Evolutionary conservation across 2,888 invertebrate genomes (phyloP).

Genomic region (Cerastis leucographa): DNA sequence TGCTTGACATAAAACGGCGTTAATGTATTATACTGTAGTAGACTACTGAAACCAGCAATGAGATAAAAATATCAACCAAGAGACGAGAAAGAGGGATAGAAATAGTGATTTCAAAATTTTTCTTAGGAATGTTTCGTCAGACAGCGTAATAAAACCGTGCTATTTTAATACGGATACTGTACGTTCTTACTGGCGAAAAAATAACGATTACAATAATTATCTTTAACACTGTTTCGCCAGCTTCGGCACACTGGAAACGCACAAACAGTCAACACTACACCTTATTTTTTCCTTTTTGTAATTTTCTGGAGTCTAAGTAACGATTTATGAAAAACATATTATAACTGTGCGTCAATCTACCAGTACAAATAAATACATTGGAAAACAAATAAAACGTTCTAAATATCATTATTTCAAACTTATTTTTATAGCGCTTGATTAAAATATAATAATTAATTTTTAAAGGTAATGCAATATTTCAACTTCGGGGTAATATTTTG

Average conservation of each 20-base stretch:
- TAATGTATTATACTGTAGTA: neutral
- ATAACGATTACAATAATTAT: neutral
- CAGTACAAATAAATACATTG: neutral
- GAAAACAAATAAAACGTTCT: neutral
- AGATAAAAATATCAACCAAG: neutral
- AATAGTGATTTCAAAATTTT: neutral
- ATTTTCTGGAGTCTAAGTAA: neutral
- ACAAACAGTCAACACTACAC: neutral
- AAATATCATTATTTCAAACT: neutral
- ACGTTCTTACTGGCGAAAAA: neutral
- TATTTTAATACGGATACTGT: neutral
- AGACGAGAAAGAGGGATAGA: neutral
- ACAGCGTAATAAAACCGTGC: neutral
- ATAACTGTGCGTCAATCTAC: neutral
- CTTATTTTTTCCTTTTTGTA: neutral
- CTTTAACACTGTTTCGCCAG: neutral
- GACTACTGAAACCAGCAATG: neutral
- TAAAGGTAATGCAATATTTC: neutral
- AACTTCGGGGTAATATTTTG: slow-evolving; percentile 19
- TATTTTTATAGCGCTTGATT: neutral
- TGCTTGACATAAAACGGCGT: neutral
- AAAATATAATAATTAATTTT: neutral
- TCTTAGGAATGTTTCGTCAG: neutral
- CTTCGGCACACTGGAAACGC: no score
- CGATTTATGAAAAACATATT: neutral